These are phyloP conservation scores for Cantharis flavilabris DNA, from an alignment of 2,888 invertebrate genomes.

Conservation along the genomic window DNA sequence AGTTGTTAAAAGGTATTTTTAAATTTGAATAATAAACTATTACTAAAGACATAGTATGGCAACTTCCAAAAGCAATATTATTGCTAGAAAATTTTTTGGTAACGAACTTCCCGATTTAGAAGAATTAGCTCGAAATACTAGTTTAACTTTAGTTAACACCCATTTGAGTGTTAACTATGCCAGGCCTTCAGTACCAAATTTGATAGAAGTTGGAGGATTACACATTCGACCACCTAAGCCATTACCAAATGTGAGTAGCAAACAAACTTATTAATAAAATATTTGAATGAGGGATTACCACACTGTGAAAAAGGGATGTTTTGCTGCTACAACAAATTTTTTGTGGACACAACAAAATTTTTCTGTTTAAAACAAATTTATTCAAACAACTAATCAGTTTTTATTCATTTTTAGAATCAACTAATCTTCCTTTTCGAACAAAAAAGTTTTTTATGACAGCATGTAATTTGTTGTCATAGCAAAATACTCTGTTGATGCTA, in stretches of 20 bases:
- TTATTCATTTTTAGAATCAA: no score
- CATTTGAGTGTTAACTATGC: slow-evolving; percentile 61
- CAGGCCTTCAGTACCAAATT: slow-evolving; percentile 57
- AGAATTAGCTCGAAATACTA: slow-evolving; percentile 57
- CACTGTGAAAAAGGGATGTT: no score
- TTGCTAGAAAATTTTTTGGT: slow-evolving; percentile 59
- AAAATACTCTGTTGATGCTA: no score
- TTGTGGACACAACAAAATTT: no score
- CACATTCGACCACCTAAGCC: slow-evolving; percentile 54
- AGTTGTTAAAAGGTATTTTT: neutral
- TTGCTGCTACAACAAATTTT: no score
- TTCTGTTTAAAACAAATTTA: no score
- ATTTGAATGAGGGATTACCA: no score
- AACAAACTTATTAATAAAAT: neutral
- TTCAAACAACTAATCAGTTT: no score
- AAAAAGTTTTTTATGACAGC: no score
- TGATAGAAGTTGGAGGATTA: slow-evolving; percentile 61
- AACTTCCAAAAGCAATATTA: slow-evolving; percentile 44
- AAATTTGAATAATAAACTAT: neutral
- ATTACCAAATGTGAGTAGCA: slow-evolving; percentile 52
- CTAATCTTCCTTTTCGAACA: no score
- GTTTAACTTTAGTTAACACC: slow-evolving; percentile 60
- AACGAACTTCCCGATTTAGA: slow-evolving; percentile 53
- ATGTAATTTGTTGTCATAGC: no score
- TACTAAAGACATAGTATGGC: slow-evolving; percentile 27